Conservation (phyloP, 2,888 invertebrate genomes). For the Argyresthia goedartella region DNA sequence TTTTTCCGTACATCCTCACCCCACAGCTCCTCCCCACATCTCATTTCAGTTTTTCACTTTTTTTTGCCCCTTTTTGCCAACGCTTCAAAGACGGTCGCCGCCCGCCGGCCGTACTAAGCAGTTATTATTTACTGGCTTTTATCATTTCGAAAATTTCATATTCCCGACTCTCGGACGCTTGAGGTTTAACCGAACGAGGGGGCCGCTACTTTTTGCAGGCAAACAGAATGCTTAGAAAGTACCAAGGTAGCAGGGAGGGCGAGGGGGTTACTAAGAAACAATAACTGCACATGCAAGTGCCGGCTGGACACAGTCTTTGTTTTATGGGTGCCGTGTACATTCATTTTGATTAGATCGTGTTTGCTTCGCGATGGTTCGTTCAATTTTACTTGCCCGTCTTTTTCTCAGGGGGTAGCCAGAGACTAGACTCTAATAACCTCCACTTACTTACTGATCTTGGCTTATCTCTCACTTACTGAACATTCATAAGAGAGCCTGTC, state of each 20-base stretch:
- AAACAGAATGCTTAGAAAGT: conserved; percentile 53
- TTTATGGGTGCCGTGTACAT: conserved; percentile 3
- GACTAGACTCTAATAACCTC: too few species aligned
- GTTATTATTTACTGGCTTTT: conserved; percentile 71
- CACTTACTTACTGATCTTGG: too few species aligned
- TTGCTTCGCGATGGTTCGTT: too few species aligned
- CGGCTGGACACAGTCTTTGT: conserved; percentile 24
- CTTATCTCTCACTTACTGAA: too few species aligned
- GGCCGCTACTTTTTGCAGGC: conserved; percentile 55
- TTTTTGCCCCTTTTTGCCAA: conserved; percentile 18
- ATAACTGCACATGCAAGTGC: conserved; percentile 55
- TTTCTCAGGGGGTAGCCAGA: too few species aligned
- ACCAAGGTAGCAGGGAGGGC: conserved; percentile 12
- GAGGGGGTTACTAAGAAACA: conserved; percentile 47
- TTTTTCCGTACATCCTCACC: too few species aligned
- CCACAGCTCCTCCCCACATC: too few species aligned
- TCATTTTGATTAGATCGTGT: background rate
- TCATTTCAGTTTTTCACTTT: background rate
- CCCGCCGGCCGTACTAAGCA: conserved; percentile 50
- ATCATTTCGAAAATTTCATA: conserved; percentile 72
- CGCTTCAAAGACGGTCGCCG: conserved; percentile 41
- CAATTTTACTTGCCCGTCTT: too few species aligned
- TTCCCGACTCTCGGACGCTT: conserved; percentile 70
- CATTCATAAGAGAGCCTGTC: too few species aligned
- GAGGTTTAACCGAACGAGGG: conserved; percentile 58